Evolutionary conservation across 1,140 invertebrate genomes (phyloP).

Genomic region (Sarcophaga peregrina): DNA sequence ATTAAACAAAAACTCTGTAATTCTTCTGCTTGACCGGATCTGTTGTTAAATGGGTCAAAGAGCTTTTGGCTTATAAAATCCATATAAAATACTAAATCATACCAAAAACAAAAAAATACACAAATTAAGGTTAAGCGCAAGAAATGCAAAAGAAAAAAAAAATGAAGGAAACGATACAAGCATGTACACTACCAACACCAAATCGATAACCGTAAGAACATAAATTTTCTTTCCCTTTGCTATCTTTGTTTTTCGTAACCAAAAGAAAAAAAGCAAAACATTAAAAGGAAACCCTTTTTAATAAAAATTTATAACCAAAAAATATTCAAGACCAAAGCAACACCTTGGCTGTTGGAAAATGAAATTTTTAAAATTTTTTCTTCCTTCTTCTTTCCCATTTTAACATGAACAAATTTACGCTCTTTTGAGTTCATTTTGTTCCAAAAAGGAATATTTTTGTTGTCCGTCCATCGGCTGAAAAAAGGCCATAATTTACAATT

Average conservation of each 20-base stretch:
- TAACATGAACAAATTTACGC: background rate
- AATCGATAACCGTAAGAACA: background rate
- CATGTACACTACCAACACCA: background rate
- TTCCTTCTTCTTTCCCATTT: no score
- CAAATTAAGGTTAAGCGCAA: no score
- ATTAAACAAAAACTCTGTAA: no score
- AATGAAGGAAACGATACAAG: no score
- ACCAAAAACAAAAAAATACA: no score
- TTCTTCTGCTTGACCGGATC: no score
- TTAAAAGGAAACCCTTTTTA: background rate
- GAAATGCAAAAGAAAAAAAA: no score
- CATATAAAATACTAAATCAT: no score
- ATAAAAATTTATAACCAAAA: conserved; percentile 7
- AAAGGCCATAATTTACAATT: conserved; percentile 15
- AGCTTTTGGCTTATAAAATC: no score
- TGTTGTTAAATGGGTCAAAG: no score
- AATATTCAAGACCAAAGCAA: background rate
- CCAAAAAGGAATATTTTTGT: background rate
- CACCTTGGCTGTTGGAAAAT: background rate
- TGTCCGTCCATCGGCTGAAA: background rate
- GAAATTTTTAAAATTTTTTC: background rate
- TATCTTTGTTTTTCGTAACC: background rate
- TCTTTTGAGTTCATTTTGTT: background rate
- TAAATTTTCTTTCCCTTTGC: background rate
- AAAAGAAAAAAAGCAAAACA: background rate